Percentiles rank a stretch among this genome's conserved stretches.
Evolutionary conservation across 2,888 invertebrate genomes (phyloP).

Genomic region (Cheilosia urbana): DNA sequence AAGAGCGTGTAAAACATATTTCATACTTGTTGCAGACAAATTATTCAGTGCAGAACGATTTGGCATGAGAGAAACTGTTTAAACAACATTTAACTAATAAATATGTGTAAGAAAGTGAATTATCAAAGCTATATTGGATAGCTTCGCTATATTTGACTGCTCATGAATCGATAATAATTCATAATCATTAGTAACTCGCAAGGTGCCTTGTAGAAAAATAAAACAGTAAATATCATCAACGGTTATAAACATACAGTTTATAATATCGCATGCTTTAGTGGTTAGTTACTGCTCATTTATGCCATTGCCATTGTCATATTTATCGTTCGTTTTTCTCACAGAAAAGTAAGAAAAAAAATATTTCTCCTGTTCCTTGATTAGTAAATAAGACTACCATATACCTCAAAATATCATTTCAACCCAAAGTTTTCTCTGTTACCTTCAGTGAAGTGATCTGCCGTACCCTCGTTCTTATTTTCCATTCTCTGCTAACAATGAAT

Average conservation of each 20-base stretch:
- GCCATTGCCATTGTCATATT: not conserved
- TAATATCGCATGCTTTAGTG: not conserved
- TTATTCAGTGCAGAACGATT: constrained; percentile 60
- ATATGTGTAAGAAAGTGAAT: constrained; percentile 41
- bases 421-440: not conserved
- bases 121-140: not conserved
- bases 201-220: not conserved
- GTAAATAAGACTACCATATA: not conserved
- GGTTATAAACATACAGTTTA: not conserved
- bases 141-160: not conserved
- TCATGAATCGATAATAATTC: constrained; percentile 6
- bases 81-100: constrained; percentile 11
- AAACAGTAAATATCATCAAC: not conserved
- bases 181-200: constrained; percentile 3
- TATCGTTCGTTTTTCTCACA: not conserved
- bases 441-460: constrained; percentile 28
- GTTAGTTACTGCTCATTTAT: not conserved
- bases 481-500: constrained; percentile 34
- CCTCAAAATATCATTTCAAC: not conserved
- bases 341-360: not conserved
- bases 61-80: constrained; percentile 32
- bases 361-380: not conserved
- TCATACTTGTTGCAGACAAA: constrained; percentile 49
- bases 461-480: constrained; percentile 31
- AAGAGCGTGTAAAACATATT: constrained; percentile 23